Base-by-base conservation (phyloP, 2,113 vertebrate species). In the Triplophysa siluroides region DNA sequence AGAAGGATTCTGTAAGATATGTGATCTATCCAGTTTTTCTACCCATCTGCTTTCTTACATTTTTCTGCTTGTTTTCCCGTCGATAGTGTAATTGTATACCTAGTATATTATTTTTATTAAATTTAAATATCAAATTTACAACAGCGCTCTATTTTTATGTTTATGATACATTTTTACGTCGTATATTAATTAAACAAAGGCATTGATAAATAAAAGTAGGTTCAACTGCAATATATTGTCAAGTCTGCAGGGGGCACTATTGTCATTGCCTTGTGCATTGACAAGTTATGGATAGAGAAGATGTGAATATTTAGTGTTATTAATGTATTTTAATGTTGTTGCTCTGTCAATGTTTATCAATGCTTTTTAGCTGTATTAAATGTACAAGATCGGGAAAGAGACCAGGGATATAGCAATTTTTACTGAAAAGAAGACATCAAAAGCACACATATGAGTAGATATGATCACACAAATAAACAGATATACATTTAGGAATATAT, bases 21-120 rank as follows among this genome's bases (percentile, higher is more conserved):
- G 43, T 52, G 45, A 70, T 19, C 67, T 16, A 19, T 70, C 67
- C 67, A 52, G 45, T 70, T 70, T 70, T 16, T 69, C 45, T 29
- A 50, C 23, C 8, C 13, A 43, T 47, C 29, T 54, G 50, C 18
- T 54, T 54, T 41, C 63, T 65, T 10, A 47, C 24, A 47, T 3
- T 69, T 9, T 26, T 43, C 18, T 29, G 26, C 8, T 19, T 70
- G 23, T 19, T 26, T 16, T 18, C 13, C 18, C 1, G 23, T 69
- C 43, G 29, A 16, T 50, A 6, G 13, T 5, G 6, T 69, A 2
- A 50, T 69, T 26, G 18, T 52, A 26, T 1, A 70, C 47, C 21
- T 29, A 29, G 13, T 52, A 16, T 8, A 50, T 26, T 26, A 4
- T 21, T 21, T 58, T 9, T 45, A 8, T 38, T 38, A 7, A 38